phyloP scores from a whole-genome alignment of 2,888 invertebrate species.

The Cistogaster globosa region DNA sequence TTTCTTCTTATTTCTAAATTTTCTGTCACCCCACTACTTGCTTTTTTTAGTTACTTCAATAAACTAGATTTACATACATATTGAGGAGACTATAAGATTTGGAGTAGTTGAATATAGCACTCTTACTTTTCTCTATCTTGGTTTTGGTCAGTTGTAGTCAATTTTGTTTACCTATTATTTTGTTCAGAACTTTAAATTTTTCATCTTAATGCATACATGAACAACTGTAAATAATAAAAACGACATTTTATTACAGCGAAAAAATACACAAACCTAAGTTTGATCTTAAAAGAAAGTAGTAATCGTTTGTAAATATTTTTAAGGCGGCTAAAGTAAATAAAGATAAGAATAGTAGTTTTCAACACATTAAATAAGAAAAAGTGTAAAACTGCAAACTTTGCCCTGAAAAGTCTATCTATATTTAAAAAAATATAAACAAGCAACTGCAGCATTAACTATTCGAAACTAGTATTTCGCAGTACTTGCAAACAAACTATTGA shows the following conservation, averaged over 20 bases:
- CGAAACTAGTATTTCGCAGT: constrained; percentile 43
- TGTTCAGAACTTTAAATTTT: constrained; percentile 42
- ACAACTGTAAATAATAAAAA: constrained; percentile 60
- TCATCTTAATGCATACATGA: constrained; percentile 30
- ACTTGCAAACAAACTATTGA: constrained; percentile 28
- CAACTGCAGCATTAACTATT: constrained; percentile 38
- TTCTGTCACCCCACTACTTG: no score
- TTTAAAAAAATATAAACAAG: constrained; percentile 29
- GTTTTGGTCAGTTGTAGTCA: constrained; percentile 6
- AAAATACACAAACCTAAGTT: constrained; percentile 31
- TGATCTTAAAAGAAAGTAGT: no score
- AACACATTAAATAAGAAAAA: constrained; percentile 58
- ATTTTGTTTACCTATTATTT: constrained; percentile 11
- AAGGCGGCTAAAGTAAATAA: not conserved
- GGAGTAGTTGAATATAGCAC: no score
- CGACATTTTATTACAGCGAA: no score
- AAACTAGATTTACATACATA: no score
- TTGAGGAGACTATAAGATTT: no score
- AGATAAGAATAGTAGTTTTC: constrained; percentile 22
- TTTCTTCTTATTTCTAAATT: no score
- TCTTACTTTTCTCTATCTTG: constrained; percentile 47
- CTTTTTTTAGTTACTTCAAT: no score
- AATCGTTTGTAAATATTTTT: not conserved
- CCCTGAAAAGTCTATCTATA: constrained; percentile 39
- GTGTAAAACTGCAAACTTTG: constrained; percentile 66